phyloP scores from a whole-genome alignment of 2,888 invertebrate genomes.

The Catocala nupta region DNA sequence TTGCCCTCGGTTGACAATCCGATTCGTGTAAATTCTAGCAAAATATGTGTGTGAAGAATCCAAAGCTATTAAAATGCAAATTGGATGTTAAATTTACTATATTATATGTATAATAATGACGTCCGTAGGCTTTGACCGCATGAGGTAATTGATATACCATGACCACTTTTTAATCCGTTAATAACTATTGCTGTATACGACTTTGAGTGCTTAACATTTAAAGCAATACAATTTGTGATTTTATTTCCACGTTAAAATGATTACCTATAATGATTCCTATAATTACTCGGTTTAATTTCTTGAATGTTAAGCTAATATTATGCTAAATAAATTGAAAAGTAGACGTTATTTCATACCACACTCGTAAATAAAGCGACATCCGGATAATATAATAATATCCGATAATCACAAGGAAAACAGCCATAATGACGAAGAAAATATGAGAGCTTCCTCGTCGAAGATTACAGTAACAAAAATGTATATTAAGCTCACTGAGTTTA shows the following conservation, averaged over 20 bases:
- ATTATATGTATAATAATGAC: conserved; percentile 45
- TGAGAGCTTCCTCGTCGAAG: conserved; percentile 41
- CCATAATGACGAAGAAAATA: conserved; percentile 35
- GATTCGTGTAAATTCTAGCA: conserved; percentile 81
- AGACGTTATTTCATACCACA: conserved; percentile 22
- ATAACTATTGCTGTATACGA: conserved; percentile 27
- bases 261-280: neutral
- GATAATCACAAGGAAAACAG: conserved; percentile 44
- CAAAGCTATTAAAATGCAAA: conserved; percentile 79
- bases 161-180: conserved; percentile 30
- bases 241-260: conserved; percentile 2
- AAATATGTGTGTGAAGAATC: conserved; percentile 75
- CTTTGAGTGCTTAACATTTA: conserved; percentile 14
- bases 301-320: neutral
- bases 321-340: neutral
- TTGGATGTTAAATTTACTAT: conserved; percentile 66
- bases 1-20: conserved; percentile 81
- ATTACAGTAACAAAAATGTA: conserved; percentile 50
- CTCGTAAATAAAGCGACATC: conserved; percentile 38
- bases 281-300: neutral
- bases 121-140: conserved; percentile 36
- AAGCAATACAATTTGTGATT: conserved; percentile 18
- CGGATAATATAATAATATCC: too few species aligned
- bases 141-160: conserved; percentile 46
- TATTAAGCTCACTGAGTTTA: conserved; percentile 54